phyloP scores from a whole-genome alignment of 2,888 invertebrate species.

The Aphodius granarius region DNA sequence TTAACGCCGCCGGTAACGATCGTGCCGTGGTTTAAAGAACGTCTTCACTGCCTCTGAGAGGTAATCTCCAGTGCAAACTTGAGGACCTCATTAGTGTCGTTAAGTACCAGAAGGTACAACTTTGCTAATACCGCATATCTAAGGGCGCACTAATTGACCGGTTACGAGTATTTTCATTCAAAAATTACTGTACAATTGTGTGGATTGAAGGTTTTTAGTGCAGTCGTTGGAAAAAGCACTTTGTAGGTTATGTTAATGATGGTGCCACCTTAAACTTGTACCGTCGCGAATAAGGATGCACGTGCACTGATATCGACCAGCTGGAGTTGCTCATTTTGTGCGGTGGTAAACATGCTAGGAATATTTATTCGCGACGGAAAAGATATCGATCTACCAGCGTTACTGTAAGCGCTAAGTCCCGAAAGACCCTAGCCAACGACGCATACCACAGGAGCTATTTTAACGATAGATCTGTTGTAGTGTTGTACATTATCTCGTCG shows the following conservation, averaged over 20 bases:
- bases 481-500: neutral
- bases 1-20: neutral
- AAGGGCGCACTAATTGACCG: neutral
- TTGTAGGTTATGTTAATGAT: neutral
- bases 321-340: neutral
- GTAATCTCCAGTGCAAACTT: neutral
- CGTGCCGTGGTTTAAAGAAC: neutral
- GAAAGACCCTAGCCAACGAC: neutral
- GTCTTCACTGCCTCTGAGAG: neutral
- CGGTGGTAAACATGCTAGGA: neutral
- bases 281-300: neutral
- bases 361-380: neutral
- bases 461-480: neutral
- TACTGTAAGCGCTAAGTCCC: neutral
- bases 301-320: neutral
- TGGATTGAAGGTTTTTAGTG: no score
- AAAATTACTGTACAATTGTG: no score
- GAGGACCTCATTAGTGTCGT: neutral
- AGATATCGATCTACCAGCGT: neutral
- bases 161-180: no score
- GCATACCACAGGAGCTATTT: neutral
- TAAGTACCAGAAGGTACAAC: neutral
- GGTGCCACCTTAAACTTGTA: neutral
- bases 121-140: neutral
- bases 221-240: neutral